Evolutionary conservation across 2,113 vertebrate genomes (phyloP), one percentile per base, ranked within the genome.

Genomic region (Poecile atricapillus): DNA sequence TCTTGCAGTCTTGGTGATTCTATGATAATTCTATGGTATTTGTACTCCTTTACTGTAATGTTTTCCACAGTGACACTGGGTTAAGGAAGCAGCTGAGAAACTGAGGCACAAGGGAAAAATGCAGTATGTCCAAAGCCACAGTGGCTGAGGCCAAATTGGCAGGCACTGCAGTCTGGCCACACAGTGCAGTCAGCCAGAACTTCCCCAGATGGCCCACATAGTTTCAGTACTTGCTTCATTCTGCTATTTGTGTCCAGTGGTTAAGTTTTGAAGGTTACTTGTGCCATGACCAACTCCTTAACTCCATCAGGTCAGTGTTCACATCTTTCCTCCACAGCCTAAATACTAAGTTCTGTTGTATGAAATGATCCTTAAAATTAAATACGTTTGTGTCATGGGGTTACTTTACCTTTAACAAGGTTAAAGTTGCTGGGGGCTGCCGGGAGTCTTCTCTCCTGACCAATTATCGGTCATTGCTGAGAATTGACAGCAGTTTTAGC

Each of bases 31-130:
- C 44, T 25, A 17, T 53, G 20, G 10, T 60, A 60, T 81, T 78
- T 74, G 35, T 30, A 12, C 17, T 7, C 16, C 41, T 86, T 33
- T 41, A 28, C 31, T 0, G 0, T 3, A 23, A n/a, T 12, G 28
- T 76, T 80, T 77, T 86, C 64, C 41, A 68, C 17, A 39, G 7
- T 37, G 47, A n/a, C n/a, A 21, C 11, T 16, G 35, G 12, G 33
- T 75, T 87, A 93, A 79, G 58, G 58, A 53, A 88, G 46, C 23
- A 88, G 31, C 18, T 56, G 74, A n/a, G 62, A 62, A 92, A 76
- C n/a, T 11, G 75, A 92, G 55, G n/a, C 59, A 80, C 0, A 2
- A 85, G 15, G 23, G 14, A 5, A 46, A 85, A 69, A 41, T 17
- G 58, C 63, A 50, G 12, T 20, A 21, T 21, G 12, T 33, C 62